phyloP scores from a whole-genome alignment of 2,113 vertebrate species.

The Phoenicopterus ruber region DNA sequence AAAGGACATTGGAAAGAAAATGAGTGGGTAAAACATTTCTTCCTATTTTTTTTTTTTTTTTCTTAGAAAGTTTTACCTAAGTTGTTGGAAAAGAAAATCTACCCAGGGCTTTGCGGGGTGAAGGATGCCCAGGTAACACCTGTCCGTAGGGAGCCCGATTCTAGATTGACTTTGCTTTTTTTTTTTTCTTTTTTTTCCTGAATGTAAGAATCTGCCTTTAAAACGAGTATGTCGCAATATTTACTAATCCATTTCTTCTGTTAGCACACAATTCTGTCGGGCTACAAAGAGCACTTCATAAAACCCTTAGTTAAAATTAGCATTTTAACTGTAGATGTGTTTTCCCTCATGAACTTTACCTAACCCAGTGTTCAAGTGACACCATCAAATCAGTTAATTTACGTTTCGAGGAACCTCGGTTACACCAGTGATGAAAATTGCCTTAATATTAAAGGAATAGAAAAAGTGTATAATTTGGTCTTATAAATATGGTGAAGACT shows the following conservation, averaged over 20 bases:
- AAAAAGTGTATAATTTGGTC: background rate
- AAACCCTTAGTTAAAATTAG: background rate
- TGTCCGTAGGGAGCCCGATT: background rate
- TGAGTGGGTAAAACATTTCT: background rate
- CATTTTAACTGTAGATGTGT: too few species aligned
- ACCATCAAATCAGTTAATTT: slow-evolving; percentile 11
- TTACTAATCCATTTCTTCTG: background rate
- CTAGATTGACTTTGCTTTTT: background rate
- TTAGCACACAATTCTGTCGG: background rate
- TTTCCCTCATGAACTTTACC: background rate
- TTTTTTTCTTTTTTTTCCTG: background rate
- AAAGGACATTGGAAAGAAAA: background rate
- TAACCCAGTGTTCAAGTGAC: background rate
- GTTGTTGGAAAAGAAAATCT: background rate
- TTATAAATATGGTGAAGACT: background rate
- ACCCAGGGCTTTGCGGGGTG: background rate
- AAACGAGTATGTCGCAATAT: background rate
- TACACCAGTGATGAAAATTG: background rate
- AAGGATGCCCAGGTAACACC: background rate
- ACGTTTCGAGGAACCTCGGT: background rate
- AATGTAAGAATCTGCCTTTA: background rate
- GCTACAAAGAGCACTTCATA: background rate
- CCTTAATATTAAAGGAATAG: background rate
- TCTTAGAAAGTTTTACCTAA: background rate
- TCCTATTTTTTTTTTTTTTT: background rate